Base-by-base conservation (phyloP, 92 coral and sea anemone genomes). In the Galaxea fascicularis region DNA sequence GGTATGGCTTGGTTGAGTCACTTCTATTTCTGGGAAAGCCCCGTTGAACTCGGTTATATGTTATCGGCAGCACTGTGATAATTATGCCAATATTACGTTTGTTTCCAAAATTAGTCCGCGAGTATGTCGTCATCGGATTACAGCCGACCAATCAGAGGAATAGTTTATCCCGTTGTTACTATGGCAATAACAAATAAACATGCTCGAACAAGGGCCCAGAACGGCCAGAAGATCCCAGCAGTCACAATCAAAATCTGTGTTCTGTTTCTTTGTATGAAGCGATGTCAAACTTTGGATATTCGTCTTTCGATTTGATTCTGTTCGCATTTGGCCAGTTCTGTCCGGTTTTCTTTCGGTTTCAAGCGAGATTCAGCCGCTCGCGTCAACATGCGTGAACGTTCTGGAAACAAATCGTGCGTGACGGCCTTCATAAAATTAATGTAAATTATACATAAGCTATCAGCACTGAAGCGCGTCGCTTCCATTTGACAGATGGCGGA, bases 1-100 rank as follows among this genome's bases (percentile, higher is more conserved):
- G 46, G 46, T 25, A 25, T 77, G 71, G 45, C 66, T 76, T 74
- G 39, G 20, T 65, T 77, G 66, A 72, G 59, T 89, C 93, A 89
- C 77, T 13, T 15, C 87, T 88, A 88, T 88, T 71, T 88, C 88
- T 91, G 95, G 95, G 95, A 88, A 84, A 91, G 88, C 68, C 92
- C 94, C 94, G 24, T 35, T 27, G 45, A 52, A 35, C 74, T 10
- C 11, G 17, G 74, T 20, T 83, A 83, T 91, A 91, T 91, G 82
- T 80, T 49, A 78, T 27, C 4, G 62, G 62, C 28, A 8, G 25
- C 20, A 1, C n/a, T 12, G 21, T 45, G 8, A 5, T 78, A 31
- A 17, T 8, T 14, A 63, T 0, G 0, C 3, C 17, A 27, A 10
- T 24, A 41, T 63, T 46, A 65, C 72, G 46, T 28, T 22, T 10